phyloP scores from a whole-genome alignment of 2,888 invertebrate species.

The Hirtodrosophila confusa region DNA sequence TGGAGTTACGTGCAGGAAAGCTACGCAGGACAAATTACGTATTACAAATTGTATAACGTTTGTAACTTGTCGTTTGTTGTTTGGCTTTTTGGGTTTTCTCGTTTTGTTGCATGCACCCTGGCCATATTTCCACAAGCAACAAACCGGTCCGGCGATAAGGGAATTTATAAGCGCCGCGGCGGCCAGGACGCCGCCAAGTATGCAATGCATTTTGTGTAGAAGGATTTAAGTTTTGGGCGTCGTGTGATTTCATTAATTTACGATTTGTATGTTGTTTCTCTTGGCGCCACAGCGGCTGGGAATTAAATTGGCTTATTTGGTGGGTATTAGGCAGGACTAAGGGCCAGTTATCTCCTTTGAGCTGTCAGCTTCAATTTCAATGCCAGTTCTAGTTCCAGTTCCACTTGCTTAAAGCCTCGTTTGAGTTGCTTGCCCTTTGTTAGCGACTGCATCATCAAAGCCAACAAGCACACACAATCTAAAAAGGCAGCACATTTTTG shows the following conservation, averaged over 20 bases:
- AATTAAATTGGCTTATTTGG: constrained; percentile 71
- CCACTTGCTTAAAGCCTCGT: constrained; percentile 45
- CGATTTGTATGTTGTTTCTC: constrained; percentile 48
- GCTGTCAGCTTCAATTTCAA: neutral
- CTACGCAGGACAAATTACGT: constrained; percentile 67
- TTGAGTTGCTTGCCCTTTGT: constrained; percentile 25
- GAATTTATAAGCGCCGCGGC: constrained; percentile 64
- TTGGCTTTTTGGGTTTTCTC: constrained; percentile 35
- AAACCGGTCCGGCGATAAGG: constrained; percentile 63
- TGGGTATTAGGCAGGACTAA: constrained; percentile 43
- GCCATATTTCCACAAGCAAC: constrained; percentile 67
- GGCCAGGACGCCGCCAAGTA: constrained; percentile 52
- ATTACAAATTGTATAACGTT: constrained; percentile 71
- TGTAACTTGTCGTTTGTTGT: constrained; percentile 42
- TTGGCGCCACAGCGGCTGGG: constrained; percentile 64
- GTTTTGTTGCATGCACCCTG: constrained; percentile 61
- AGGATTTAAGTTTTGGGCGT: constrained; percentile 67
- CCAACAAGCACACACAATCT: constrained; percentile 13
- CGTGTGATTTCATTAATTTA: constrained; percentile 75
- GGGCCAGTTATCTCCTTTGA: constrained; percentile 12
- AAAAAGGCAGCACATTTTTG: constrained; percentile 19
- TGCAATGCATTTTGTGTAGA: constrained; percentile 54
- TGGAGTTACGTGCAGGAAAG: constrained; percentile 1
- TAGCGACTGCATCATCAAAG: constrained; percentile 47
- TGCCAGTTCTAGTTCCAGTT: constrained; percentile 3